Evolutionary conservation across 1,140 invertebrate genomes (phyloP).

Genomic region (Eurosta solidaginis): DNA sequence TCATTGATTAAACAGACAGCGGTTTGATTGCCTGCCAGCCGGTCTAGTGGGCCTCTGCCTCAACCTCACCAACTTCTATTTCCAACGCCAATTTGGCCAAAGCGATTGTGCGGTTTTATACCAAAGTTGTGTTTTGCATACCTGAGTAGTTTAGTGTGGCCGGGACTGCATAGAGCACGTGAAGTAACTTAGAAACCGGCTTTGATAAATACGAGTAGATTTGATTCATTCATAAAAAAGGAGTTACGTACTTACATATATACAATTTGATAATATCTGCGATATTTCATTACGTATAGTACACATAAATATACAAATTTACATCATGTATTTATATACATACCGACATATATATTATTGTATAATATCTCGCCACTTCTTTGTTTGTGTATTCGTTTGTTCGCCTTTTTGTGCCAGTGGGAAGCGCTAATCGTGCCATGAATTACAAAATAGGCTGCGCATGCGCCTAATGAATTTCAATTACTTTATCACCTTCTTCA

Average conservation of each 20-base stretch:
- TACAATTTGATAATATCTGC: too few relatives aligned
- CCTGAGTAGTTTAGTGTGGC: neutral
- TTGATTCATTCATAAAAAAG: conserved; percentile 29
- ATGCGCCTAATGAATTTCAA: neutral
- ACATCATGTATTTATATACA: neutral
- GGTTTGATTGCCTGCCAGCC: neutral
- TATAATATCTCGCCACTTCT: neutral
- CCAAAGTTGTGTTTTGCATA: conserved; percentile 1
- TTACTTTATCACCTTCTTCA: neutral
- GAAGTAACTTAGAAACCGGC: conserved; percentile 18
- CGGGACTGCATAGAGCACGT: neutral
- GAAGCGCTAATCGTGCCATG: neutral
- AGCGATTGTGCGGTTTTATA: neutral
- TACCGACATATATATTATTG: neutral
- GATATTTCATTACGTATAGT: too few relatives aligned
- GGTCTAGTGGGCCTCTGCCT: neutral
- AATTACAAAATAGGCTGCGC: neutral
- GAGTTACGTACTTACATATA: neutral
- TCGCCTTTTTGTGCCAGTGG: neutral
- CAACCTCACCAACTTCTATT: neutral
- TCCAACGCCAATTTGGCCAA: neutral
- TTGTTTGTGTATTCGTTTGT: neutral
- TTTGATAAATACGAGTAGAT: neutral
- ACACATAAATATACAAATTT: neutral
- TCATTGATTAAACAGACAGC: neutral